A percentile compares a stretch with the other conserved stretches of the same genome.
Conservation (phyloP, 2,888 invertebrate species). For the Cerceris ruficornis region DNA sequence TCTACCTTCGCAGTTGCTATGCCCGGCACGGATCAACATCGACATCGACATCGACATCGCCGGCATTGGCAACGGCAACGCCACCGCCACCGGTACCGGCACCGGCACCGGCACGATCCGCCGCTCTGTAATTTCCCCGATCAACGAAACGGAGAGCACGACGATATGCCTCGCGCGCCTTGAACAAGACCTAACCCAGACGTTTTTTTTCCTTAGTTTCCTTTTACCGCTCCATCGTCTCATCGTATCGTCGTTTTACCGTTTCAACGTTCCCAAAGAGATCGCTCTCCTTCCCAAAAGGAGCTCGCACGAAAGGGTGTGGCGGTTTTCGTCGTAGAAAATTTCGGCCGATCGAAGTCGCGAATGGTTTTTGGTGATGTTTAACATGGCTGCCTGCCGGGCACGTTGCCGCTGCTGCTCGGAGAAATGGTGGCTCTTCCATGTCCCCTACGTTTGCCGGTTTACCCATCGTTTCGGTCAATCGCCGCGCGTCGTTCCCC, state of each 20-base stretch:
- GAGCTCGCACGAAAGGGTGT: constrained; percentile 39
- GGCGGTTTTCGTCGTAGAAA: constrained; percentile 44
- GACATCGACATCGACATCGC: too few species aligned
- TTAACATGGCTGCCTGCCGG: constrained; percentile 66
- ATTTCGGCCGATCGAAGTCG: constrained; percentile 43
- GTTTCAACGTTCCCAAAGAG: neutral
- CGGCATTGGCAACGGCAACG: too few species aligned
- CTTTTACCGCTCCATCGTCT: too few species aligned
- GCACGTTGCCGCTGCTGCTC: constrained; percentile 55
- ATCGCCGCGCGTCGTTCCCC: neutral
- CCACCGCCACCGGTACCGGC: too few species aligned
- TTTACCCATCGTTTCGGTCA: neutral
- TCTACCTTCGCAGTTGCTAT: neutral
- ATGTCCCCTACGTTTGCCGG: neutral
- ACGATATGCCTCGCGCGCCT: too few species aligned
- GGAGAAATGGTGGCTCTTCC: constrained; percentile 57
- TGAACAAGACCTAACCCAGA: too few species aligned
- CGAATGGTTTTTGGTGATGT: constrained; percentile 56
- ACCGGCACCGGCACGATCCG: too few species aligned
- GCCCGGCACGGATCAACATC: too few species aligned
- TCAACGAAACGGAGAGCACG: too few species aligned
- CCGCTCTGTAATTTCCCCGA: too few species aligned
- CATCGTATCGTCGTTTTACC: neutral
- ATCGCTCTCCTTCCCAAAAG: neutral
- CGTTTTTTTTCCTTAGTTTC: too few species aligned